Evolutionary conservation across 2,888 invertebrate genomes (phyloP).

Genomic region (Hirtodrosophila alboralis): DNA sequence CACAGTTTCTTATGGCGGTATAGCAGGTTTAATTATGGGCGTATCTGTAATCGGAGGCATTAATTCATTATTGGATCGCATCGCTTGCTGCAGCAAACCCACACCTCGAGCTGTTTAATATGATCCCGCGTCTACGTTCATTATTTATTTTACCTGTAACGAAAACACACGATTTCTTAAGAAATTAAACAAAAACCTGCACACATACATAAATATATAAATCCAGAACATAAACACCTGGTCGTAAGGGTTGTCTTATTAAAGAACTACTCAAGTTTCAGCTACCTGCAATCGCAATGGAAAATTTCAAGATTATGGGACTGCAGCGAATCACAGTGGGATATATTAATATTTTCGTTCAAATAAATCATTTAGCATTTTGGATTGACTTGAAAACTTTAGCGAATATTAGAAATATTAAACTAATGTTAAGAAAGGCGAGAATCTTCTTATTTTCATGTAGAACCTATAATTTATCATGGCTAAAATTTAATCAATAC

Average conservation of each 20-base stretch:
- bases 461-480: too few species aligned
- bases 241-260: constrained; percentile 11
- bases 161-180: constrained; percentile 15
- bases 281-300: constrained; percentile 61
- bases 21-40: constrained; percentile 71
- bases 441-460: too few species aligned
- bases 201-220: constrained; percentile 38
- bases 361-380: too few species aligned
- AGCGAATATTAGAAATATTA: too few species aligned
- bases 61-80: constrained; percentile 53
- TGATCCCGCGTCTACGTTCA: constrained; percentile 28
- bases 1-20: constrained; percentile 74
- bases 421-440: too few species aligned
- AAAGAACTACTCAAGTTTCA: constrained; percentile 16
- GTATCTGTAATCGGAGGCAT: constrained; percentile 67
- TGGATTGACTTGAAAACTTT: too few species aligned
- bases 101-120: constrained; percentile 4
- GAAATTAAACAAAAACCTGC: background rate
- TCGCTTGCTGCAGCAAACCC: constrained; percentile 39
- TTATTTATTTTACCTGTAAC: constrained; percentile 55
- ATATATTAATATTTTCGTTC: too few species aligned
- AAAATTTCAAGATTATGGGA: constrained; percentile 45
- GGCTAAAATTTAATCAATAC: too few species aligned
- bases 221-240: constrained; percentile 17
- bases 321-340: constrained; percentile 2